Conservation (phyloP, 2,113 vertebrate species). For the Aldabrachelys gigantea region DNA sequence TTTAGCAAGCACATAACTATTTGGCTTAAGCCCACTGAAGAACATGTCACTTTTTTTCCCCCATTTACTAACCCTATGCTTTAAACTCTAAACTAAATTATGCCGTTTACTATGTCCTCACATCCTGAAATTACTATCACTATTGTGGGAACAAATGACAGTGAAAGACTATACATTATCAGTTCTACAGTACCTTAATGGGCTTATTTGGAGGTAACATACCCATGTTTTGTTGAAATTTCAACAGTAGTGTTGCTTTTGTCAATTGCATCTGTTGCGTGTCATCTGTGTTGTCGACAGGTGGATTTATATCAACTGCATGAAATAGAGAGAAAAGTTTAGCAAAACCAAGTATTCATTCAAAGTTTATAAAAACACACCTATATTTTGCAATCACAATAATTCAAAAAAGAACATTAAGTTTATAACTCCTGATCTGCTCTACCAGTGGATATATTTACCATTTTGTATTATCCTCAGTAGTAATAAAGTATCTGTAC, state of each 20-base stretch:
- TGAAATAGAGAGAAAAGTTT: slow-evolving; percentile 15
- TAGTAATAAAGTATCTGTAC: neutral
- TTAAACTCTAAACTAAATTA: neutral
- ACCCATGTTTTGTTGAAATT: slow-evolving; percentile 82
- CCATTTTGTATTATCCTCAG: neutral
- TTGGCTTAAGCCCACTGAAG: neutral
- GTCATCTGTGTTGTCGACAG: slow-evolving; percentile 27
- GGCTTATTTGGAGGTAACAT: slow-evolving; percentile 32
- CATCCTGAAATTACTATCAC: neutral
- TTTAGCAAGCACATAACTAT: neutral
- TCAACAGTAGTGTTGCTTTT: slow-evolving; percentile 65
- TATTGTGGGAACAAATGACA: neutral
- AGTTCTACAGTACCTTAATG: neutral
- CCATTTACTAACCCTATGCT: neutral
- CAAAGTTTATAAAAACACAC: neutral
- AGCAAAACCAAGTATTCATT: neutral
- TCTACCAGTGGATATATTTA: neutral
- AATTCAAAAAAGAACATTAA: slow-evolving; percentile 15
- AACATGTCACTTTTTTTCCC: neutral
- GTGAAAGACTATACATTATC: neutral
- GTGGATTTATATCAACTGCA: slow-evolving; percentile 69
- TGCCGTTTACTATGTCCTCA: neutral
- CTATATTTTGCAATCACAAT: neutral
- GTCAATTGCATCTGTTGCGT: slow-evolving; percentile 58
- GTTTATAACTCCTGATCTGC: neutral